Base-by-base conservation (phyloP, 1,140 invertebrate genomes). In the Amphibalanus amphitrite region DNA sequence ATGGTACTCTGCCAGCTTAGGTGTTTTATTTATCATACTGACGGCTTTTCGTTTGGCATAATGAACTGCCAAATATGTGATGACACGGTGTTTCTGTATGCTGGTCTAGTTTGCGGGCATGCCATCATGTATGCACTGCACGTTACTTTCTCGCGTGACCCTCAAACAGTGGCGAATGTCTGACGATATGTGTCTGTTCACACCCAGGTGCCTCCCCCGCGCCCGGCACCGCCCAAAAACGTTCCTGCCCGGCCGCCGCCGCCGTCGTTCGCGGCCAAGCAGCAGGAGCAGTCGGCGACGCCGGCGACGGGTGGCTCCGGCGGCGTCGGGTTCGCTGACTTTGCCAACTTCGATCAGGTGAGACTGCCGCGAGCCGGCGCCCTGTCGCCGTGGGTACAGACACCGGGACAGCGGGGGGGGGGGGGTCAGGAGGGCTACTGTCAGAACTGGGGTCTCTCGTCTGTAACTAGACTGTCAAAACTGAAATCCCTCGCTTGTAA, bases 311-410 rank as follows among this genome's bases (percentile, higher is more conserved):
- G n/a, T n/a, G n/a, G n/a, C n/a, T n/a, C n/a, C n/a, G n/a, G n/a
- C 65, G 28, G 10, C 65, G 17, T 3, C 3, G 65, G 26, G 3
- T 67, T 67, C 28, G 65, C 65, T 3, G 65, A 67, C 65, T 67
- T 67, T 26, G 65, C 65, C 65, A 67, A 67, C 28, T 67, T 67
- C 65, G 65, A 67, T 17, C 65, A 67, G 65, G 65, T 67, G 65
- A 65, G 23, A 23, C 23, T n/a, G n/a, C n/a, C n/a, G n/a, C n/a
- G n/a, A n/a, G n/a, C n/a, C n/a, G n/a, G n/a, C n/a, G n/a, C n/a
- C n/a, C n/a, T n/a, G n/a, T n/a, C n/a, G n/a, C n/a, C n/a, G n/a
- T n/a, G n/a, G n/a, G n/a, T n/a, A n/a, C n/a, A n/a, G n/a, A n/a
- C n/a, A n/a, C n/a, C n/a, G n/a, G n/a, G n/a, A n/a, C n/a, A n/a